Evolutionary conservation across 2,797 vertebrate species (phyloP), one percentile per base, ranked within the genome.

Genomic region (Holocentrus rufus): DNA sequence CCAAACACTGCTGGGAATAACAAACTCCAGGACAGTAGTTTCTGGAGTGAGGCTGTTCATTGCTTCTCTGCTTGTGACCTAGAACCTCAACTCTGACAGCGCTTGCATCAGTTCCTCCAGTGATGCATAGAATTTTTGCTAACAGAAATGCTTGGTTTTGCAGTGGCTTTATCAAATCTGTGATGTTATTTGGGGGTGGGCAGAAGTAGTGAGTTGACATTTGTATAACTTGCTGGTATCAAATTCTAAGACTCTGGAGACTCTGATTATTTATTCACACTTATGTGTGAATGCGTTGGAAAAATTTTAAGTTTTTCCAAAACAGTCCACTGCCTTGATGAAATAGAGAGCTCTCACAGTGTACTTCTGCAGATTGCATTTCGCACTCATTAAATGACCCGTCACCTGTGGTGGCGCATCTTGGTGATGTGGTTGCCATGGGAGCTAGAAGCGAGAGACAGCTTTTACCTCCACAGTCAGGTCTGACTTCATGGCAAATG

Each of bases 401-500:
- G 73, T 85, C 80, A 87, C 77, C 85, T 61, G 77, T 67, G 56
- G 75, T 69, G 77, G 81, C 46, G 82, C 72, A 72, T 83, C 71
- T 79, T 73, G 17, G 79, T 30, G 66, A 87, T 58, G 60, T 47
- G 65, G 92, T 85, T 90, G 78, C 85, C 83, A 87, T 87, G 81
- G 90, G 56, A 91, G 85, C 7, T 2, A 76, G 69, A 89, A 66
- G 83, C 79, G 0, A 65, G 54, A 79, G 72, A 72, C 46, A 69
- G 85, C 67, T 65, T 91, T 90, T 91, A 92, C 87, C 62, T 87
- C 65, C 63, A 62, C 73, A 76, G 88, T 92, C 83, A 82, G 39
- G 34, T 87, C 84, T 89, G 84, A 68, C 76, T 90, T 92, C 84
- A 93, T 90, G 80, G 89, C 68, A 91, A 92, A 91, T 89, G 92